A percentile compares a stretch with the other conserved stretches of the same genome.
Evolutionary conservation across 2,888 invertebrate species (phyloP).

Genomic region (Hirtodrosophila alboralis): DNA sequence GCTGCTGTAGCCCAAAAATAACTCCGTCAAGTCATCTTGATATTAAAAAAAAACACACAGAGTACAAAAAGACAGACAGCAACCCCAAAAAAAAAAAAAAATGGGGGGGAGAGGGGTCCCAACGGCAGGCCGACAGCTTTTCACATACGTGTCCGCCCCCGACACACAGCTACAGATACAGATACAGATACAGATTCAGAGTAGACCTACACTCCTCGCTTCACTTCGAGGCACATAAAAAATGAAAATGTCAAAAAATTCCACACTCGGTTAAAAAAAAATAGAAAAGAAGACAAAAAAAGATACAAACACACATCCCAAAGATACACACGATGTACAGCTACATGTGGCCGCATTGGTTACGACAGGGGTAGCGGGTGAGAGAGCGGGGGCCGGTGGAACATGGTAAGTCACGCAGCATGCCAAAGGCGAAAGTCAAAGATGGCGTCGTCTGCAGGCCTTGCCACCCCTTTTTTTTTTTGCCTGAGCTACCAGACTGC

Average conservation of each 20-base stretch:
- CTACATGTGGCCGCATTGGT: slow-evolving; percentile 18
- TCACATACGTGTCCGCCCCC: slow-evolving; percentile 53
- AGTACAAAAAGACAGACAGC: slow-evolving; percentile 36
- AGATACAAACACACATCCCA: slow-evolving; percentile 44
- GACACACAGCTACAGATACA: slow-evolving; percentile 19
- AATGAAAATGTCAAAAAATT: slow-evolving; percentile 75
- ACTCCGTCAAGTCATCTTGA: slow-evolving; percentile 63
- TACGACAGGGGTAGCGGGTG: neutral
- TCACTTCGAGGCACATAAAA: slow-evolving; percentile 57
- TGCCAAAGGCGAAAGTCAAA: slow-evolving; percentile 45
- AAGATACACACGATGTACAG: slow-evolving; percentile 44
- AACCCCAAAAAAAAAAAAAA: slow-evolving; percentile 53
- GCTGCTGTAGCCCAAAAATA: slow-evolving; percentile 48
- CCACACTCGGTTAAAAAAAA: slow-evolving; percentile 62
- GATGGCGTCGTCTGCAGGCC: slow-evolving; percentile 53
- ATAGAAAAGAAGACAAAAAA: slow-evolving; percentile 31
- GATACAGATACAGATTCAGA: slow-evolving; percentile 21
- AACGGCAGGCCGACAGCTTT: slow-evolving; percentile 45
- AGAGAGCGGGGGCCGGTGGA: too few relatives aligned
- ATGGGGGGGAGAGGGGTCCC: slow-evolving; percentile 30
- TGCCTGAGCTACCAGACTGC: slow-evolving; percentile 16
- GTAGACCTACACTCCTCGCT: slow-evolving; percentile 7
- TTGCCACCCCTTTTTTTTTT: slow-evolving; percentile 58
- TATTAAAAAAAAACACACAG: slow-evolving; percentile 60
- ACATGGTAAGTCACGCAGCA: slow-evolving; percentile 24